These are phyloP conservation scores for Toxotes lorentzi DNA, from an alignment of 2,797 vertebrate species.

Conservation along the genomic window DNA sequence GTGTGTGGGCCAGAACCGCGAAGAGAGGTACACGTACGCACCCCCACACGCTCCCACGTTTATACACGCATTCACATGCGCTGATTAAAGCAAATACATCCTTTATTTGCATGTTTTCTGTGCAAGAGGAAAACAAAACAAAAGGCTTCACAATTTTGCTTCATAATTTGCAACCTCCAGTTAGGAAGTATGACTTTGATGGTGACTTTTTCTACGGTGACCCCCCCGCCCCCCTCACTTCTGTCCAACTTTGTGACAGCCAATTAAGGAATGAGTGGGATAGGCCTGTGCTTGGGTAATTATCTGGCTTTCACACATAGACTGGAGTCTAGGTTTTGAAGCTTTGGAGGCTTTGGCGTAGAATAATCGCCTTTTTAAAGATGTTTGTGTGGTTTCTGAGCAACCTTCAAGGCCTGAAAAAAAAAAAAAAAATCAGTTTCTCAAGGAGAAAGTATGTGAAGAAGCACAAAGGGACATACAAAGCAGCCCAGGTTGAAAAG, in stretches of 20 bases:
- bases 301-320: slow-evolving; percentile 74
- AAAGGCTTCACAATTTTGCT: not conserved
- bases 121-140: not conserved
- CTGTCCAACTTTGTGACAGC: slow-evolving; percentile 66
- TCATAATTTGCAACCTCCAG: slow-evolving; percentile 46
- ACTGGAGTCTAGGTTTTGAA: slow-evolving; percentile 59
- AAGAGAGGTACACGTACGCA: slow-evolving; percentile 89
- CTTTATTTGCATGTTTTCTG: not conserved
- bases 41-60: not conserved
- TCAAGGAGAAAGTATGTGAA: slow-evolving; percentile 47
- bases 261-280: slow-evolving; percentile 71
- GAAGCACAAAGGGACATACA: slow-evolving; percentile 37
- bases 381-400: slow-evolving; percentile 74
- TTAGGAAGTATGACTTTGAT: slow-evolving; percentile 51
- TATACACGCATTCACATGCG: not conserved
- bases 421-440: slow-evolving; percentile 47
- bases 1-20: slow-evolving; percentile 97
- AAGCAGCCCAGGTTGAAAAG: slow-evolving; percentile 55
- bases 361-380: slow-evolving; percentile 74
- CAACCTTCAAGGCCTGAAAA: slow-evolving; percentile 62
- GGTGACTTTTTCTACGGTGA: slow-evolving; percentile 50
- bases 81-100: slow-evolving; percentile 2
- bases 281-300: slow-evolving; percentile 69
- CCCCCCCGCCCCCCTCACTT: slow-evolving; percentile 22
- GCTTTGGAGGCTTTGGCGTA: slow-evolving; percentile 60